Percentiles rank a stretch among this genome's conserved stretches.
phyloP scores from a whole-genome alignment of 2,113 vertebrate species.

The Anser brachyrhynchus region DNA sequence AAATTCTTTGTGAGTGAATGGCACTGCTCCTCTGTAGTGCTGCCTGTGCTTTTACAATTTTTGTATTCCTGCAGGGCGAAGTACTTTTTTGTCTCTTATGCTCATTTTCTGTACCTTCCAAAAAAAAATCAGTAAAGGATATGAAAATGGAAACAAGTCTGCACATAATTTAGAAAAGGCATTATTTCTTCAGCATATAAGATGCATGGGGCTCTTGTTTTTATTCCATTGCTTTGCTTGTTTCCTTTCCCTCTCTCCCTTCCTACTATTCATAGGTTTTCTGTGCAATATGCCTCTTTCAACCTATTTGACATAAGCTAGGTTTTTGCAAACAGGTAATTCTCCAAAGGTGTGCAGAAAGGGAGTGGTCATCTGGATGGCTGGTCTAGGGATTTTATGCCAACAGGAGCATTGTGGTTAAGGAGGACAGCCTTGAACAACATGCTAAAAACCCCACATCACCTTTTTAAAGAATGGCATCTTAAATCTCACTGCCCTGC shows the following conservation, averaged over 20 bases:
- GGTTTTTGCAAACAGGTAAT: background rate
- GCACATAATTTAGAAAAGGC: slow-evolving; percentile 74
- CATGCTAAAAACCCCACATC: background rate
- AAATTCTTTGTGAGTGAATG: slow-evolving; percentile 89
- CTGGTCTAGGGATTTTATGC: background rate
- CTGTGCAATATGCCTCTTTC: slow-evolving; percentile 16
- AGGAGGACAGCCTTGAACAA: background rate
- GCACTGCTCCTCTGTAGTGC: slow-evolving; percentile 85
- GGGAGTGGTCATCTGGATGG: background rate
- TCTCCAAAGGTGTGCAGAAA: slow-evolving; percentile 1
- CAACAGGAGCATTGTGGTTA: background rate
- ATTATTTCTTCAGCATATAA: slow-evolving; percentile 61
- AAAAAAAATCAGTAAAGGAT: slow-evolving; percentile 71
- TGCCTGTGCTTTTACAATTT: slow-evolving; percentile 86
- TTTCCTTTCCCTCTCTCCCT: slow-evolving; percentile 3
- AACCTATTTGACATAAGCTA: background rate
- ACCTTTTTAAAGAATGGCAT: background rate
- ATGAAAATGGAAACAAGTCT: slow-evolving; percentile 67
- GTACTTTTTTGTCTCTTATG: slow-evolving; percentile 85
- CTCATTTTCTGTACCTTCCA: slow-evolving; percentile 81
- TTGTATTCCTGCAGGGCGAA: slow-evolving; percentile 86
- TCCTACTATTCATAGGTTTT: slow-evolving; percentile 24
- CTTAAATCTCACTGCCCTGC: background rate
- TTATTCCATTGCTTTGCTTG: slow-evolving; percentile 55
- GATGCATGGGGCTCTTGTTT: slow-evolving; percentile 30